Evolutionary conservation across 2,888 invertebrate genomes (phyloP), one percentile per base, ranked within the genome.

Genomic region (Protodeltote pygarga): DNA sequence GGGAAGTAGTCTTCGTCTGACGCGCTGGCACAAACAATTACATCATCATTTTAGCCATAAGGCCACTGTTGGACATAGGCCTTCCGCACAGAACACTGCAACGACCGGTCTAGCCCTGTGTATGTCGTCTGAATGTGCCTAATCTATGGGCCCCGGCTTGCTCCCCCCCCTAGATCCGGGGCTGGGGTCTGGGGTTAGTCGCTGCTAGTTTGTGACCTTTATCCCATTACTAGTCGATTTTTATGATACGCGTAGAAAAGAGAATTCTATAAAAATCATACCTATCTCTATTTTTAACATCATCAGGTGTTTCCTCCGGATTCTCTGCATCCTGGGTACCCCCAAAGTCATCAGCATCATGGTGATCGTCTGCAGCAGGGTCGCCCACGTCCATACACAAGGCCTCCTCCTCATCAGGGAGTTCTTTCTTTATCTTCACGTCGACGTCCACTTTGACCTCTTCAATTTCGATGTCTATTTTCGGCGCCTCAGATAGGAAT

Each of bases 1-100:
- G 91, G 91, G 79, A 91, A 91, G 59, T 90, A 90, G 31, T 91
- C 89, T 1, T 79, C 78, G 46, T 91, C 91, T 0, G 89, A 83
- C 0, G 38, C 23, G 28, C 87, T 87, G 75, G 3, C 38, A 45
- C 1, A 3, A 33, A 29, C 9, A 62, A 42, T 17, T 2, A 6
- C 1, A n/a, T n/a, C n/a, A n/a, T n/a, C n/a, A n/a, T n/a, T n/a
- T n/a, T n/a, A n/a, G n/a, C n/a, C n/a, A n/a, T n/a, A n/a, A n/a
- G n/a, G n/a, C n/a, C n/a, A n/a, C n/a, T n/a, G n/a, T n/a, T n/a
- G n/a, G n/a, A n/a, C n/a, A n/a, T n/a, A n/a, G n/a, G n/a, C n/a
- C n/a, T n/a, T n/a, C n/a, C n/a, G n/a, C n/a, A n/a, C n/a, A n/a
- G n/a, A n/a, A n/a, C n/a, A n/a, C n/a, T n/a, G n/a, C n/a, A n/a